Evolutionary conservation across 2,113 vertebrate genomes (phyloP).

Genomic region (Hyaena hyaena): DNA sequence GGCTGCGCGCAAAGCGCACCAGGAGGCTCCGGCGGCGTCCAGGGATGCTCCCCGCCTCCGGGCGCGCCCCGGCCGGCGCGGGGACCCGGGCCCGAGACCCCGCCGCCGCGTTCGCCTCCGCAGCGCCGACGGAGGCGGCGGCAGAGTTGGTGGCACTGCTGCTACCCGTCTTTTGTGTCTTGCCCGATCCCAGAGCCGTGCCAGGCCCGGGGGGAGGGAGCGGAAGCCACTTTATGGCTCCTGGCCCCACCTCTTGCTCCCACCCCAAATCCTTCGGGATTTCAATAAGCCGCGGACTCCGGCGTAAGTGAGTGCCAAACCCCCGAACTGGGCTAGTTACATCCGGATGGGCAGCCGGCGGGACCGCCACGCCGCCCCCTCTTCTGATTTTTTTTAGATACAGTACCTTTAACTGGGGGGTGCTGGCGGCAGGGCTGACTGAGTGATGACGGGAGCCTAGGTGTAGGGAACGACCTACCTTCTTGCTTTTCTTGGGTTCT

Average conservation of each 20-base stretch:
- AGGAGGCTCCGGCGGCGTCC: background rate
- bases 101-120: background rate
- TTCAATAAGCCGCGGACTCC: background rate
- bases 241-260: slow-evolving; percentile 65
- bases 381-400: background rate
- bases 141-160: slow-evolving; percentile 49
- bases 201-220: slow-evolving; percentile 20
- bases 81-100: slow-evolving; percentile 1
- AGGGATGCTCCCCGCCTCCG: background rate
- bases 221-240: slow-evolving; percentile 68
- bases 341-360: background rate
- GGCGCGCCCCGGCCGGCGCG: slow-evolving; percentile 23
- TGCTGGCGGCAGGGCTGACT: background rate
- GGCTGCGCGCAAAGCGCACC: background rate
- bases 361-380: slow-evolving; percentile 1
- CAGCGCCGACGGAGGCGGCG: background rate
- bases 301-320: background rate
- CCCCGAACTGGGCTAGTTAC: background rate
- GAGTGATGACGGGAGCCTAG: background rate
- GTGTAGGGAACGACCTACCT: background rate
- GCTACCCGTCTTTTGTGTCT: slow-evolving; percentile 65
- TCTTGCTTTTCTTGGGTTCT: background rate
- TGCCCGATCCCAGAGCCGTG: slow-evolving; percentile 25
- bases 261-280: slow-evolving; percentile 33
- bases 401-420: slow-evolving; percentile 44